Evolutionary conservation across 2,113 vertebrate genomes (phyloP), one percentile per base, ranked within the genome.

Genomic region (Urocynchramus pylzowi): DNA sequence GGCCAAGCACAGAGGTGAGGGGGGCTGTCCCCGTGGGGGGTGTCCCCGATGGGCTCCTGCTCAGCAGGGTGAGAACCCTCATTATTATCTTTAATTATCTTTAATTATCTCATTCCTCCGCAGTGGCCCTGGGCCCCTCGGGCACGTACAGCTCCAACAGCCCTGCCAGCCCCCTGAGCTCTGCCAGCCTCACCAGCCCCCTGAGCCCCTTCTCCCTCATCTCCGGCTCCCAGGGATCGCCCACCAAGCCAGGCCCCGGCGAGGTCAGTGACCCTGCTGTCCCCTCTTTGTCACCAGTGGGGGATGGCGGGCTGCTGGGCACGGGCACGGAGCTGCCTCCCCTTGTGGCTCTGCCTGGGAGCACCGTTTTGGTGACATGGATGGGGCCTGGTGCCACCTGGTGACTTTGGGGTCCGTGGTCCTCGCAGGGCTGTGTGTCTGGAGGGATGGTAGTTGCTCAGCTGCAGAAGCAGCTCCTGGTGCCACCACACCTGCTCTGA

Each of bases 111-210:
- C 15, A 2, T 39, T 49, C 68, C 73, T 76, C 90, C 5, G 4
- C 97, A 99, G 98, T 98, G 97, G 96, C 98, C 82, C 97, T 98
- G 6, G 98, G 98, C 65, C 97, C 98, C 50, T 98, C 98, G 0
- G 98, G 98, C 41, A 99, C 99, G 2, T 99, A 98, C 98, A 99
- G 98, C 98, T 99, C 99, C 97, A 99, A 99, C 98, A 99, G 99
- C 97, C 99, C 99, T 0, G 99, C 99, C 97, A 99, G 99, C 96
- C 99, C 99, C 33, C 97, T 99, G 97, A 99, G 99, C 97, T 99
- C 99, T 0, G 97, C 99, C 98, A 99, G 99, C 98, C 98, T 99
- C 97, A 99, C 99, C 96, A 99, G 99, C 83, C 99, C 99, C 31
- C 98, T 99, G 97, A 99, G 99, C 96, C 99, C 99, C 81, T 99